phyloP scores from a whole-genome alignment of 2,888 invertebrate genomes.

The Sclerodermus sp. region DNA sequence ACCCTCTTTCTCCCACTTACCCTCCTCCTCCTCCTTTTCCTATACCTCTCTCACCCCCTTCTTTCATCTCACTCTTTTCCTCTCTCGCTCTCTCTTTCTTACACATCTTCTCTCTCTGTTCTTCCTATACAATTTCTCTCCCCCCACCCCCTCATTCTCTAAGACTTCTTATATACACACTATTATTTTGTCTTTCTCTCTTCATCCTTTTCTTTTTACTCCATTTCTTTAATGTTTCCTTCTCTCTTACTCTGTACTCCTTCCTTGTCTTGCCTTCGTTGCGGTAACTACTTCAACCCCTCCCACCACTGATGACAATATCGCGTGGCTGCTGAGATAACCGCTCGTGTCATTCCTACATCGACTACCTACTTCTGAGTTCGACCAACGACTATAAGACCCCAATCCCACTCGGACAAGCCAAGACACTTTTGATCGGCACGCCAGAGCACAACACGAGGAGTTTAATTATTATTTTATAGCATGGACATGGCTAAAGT shows the following conservation, averaged over 20 bases:
- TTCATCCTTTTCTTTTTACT: slow-evolving; percentile 13
- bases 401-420: too few species aligned
- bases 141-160: slow-evolving; percentile 14
- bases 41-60: slow-evolving; percentile 29
- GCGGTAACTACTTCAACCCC: slow-evolving; percentile 36
- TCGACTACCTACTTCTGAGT: slow-evolving; percentile 51
- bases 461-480: too few species aligned
- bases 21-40: slow-evolving; percentile 13
- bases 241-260: slow-evolving; percentile 18
- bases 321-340: slow-evolving; percentile 58
- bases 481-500: too few species aligned
- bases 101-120: slow-evolving; percentile 5
- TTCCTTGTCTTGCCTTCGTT: slow-evolving; percentile 10
- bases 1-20: slow-evolving; percentile 22
- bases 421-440: slow-evolving; percentile 20
- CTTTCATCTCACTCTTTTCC: slow-evolving; percentile 23
- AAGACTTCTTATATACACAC: slow-evolving; percentile 11
- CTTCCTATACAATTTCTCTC: slow-evolving; percentile 20
- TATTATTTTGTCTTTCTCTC: slow-evolving; percentile 1
- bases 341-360: slow-evolving; percentile 57
- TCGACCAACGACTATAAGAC: neutral
- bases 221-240: slow-evolving; percentile 20
- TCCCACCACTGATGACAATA: slow-evolving; percentile 55
- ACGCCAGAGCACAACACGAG: too few species aligned
- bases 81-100: slow-evolving; percentile 6